Percentiles rank a stretch among this genome's conserved stretches.
These are phyloP conservation scores for Leptoteleia sp. DNA, from an alignment of 1,140 invertebrate species.

Conservation along the genomic window DNA sequence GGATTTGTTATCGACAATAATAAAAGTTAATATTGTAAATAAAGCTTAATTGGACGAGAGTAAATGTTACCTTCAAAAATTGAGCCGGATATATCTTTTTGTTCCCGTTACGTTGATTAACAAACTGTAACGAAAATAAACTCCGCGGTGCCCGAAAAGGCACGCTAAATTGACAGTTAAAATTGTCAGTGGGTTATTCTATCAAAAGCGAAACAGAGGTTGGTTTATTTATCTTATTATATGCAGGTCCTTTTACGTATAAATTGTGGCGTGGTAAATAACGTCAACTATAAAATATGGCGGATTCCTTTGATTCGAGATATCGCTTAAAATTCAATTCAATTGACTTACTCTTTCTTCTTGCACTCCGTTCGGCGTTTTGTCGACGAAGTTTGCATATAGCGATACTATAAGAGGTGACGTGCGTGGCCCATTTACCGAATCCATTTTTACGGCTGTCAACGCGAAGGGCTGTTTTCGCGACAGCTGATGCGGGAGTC, in stretches of 20 bases:
- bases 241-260: conserved; percentile 37
- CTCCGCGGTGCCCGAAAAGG: too few relatives aligned
- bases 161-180: neutral
- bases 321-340: conserved; percentile 64
- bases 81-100: too few relatives aligned
- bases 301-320: conserved; percentile 60
- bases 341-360: conserved; percentile 62
- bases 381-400: conserved; percentile 58
- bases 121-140: too few relatives aligned
- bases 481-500: conserved; percentile 46
- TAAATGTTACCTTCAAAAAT: too few relatives aligned
- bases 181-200: neutral
- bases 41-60: too few relatives aligned
- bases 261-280: conserved; percentile 55
- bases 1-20: too few relatives aligned
- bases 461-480: conserved; percentile 52
- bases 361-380: conserved; percentile 39
- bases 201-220: conserved; percentile 36
- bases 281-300: conserved; percentile 56
- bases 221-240: conserved; percentile 42
- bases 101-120: too few relatives aligned
- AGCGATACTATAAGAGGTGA: conserved; percentile 42
- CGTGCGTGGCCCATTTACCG: conserved; percentile 60
- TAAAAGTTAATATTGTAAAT: too few relatives aligned
- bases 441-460: conserved; percentile 64